These are phyloP conservation scores for Chydorus sphaericus DNA, from an alignment of 2,888 invertebrate genomes.

Conservation along the genomic window DNA sequence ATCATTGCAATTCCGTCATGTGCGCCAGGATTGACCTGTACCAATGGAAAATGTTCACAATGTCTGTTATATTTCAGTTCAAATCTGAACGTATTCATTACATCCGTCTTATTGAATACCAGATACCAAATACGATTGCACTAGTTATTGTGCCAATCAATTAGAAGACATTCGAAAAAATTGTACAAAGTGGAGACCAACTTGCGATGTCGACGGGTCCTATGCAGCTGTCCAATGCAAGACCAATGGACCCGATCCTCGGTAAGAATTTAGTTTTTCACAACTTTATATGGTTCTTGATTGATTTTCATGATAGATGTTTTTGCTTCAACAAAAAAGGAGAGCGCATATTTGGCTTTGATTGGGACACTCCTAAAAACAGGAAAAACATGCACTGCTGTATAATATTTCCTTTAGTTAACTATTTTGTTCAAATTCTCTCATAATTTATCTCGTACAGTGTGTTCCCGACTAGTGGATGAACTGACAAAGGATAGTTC, in stretches of 20 bases:
- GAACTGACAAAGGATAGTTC: slow-evolving; percentile 25
- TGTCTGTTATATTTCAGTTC: no score
- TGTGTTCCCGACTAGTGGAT: slow-evolving; percentile 18
- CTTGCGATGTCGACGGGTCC: slow-evolving; percentile 40
- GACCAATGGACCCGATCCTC: slow-evolving; percentile 43
- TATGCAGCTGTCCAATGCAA: slow-evolving; percentile 51
- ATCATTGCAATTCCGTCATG: slow-evolving; percentile 14
- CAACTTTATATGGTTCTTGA: no score
- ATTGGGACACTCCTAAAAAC: slow-evolving; percentile 35
- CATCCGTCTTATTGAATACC: no score
- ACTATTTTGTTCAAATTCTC: no score
- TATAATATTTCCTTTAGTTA: slow-evolving; percentile 2
- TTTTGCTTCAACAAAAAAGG: slow-evolving; percentile 46
- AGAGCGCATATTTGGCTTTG: slow-evolving; percentile 47
- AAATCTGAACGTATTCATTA: no score
- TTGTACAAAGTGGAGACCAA: slow-evolving; percentile 30
- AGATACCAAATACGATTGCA: no score
- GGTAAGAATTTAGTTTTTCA: no score
- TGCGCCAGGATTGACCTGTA: slow-evolving; percentile 16
- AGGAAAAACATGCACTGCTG: slow-evolving; percentile 45
- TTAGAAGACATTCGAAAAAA: no score
- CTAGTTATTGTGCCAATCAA: no score
- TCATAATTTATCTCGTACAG: no score
- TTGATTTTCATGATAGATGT: no score
- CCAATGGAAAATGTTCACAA: background rate